Evolutionary conservation across 2,797 vertebrate species (phyloP), one percentile per base, ranked within the genome.

Genomic region (Arnoldichthys spilopterus): DNA sequence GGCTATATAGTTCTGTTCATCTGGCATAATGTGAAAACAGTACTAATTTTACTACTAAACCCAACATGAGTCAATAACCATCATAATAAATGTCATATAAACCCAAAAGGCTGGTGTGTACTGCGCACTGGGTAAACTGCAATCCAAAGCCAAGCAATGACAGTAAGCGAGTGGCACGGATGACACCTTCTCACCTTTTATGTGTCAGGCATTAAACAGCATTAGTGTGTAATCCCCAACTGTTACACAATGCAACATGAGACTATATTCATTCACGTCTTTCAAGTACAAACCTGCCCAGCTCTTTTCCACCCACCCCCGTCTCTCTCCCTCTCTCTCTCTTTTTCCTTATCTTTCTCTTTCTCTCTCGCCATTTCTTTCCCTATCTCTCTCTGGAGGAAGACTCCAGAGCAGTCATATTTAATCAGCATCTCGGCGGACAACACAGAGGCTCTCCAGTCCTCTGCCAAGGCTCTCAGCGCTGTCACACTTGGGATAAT

Each of bases 391-490:
- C 49, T 74, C 78, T 58, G 81, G 80, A 86, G 85, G 61, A 83
- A 81, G 75, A 83, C 85, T 88, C 88, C 87, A 82, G 80, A 78
- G 81, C 87, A 89, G 91, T 91, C 92, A 89, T 87, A 87, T 89
- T 92, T 90, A 90, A 93, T 94, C 89, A 92, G 76, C 89, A 89
- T 93, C 91, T 91, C 82, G 74, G 82, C 20, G 81, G 87, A 88
- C 88, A 89, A 91, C 85, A 83, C 87, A 80, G 79, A 37, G 79
- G 84, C 90, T 85, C 87, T 86, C 58, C 82, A 82, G 85, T 81
- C 74, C 30, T 86, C 74, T n/a, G 32, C 84, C 5, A 66, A 18
- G 72, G 76, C 84, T 79, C 45, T 71, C 81, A 74, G n/a, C 51
- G 77, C 86, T 88, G 89, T 91, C 89, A 91, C 86, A 87, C 84